Conservation (phyloP, 2,888 invertebrate species). For the Nezara viridula region DNA sequence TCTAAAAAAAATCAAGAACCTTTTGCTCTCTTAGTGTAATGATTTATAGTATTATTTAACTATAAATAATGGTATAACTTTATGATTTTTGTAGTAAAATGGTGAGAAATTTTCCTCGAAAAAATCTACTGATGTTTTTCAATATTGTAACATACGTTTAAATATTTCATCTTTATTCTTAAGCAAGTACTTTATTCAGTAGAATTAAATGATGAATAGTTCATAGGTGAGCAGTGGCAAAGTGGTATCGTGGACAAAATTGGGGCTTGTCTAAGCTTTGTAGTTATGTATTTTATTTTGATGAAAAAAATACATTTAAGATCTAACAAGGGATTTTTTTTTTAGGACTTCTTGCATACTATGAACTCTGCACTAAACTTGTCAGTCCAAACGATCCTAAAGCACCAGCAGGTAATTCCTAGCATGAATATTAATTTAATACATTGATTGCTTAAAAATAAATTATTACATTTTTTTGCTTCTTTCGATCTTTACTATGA, state of each 20-base stretch:
- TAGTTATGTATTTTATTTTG: background rate
- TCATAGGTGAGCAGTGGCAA: no score
- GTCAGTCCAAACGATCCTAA: slow-evolving; percentile 75
- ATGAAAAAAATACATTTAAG: background rate
- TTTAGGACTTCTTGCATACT: slow-evolving; percentile 75
- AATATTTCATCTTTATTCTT: no score
- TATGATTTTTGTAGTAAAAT: background rate
- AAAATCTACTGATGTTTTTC: background rate
- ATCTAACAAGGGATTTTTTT: background rate
- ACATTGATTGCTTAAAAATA: background rate
- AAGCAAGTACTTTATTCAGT: no score
- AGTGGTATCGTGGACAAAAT: background rate
- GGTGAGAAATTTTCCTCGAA: background rate
- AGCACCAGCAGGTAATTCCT: slow-evolving; percentile 63
- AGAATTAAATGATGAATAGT: no score
- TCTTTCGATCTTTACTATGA: background rate
- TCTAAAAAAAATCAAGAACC: background rate
- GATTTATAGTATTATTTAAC: no score
- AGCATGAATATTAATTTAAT: background rate
- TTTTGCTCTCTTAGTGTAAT: no score
- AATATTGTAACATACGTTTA: background rate
- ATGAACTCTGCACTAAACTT: slow-evolving; percentile 84
- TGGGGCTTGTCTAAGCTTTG: background rate
- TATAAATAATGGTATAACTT: background rate
- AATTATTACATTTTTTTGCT: background rate